Base-by-base conservation (phyloP, 2,797 vertebrate species). In the Pseudopleuronectes americanus region DNA sequence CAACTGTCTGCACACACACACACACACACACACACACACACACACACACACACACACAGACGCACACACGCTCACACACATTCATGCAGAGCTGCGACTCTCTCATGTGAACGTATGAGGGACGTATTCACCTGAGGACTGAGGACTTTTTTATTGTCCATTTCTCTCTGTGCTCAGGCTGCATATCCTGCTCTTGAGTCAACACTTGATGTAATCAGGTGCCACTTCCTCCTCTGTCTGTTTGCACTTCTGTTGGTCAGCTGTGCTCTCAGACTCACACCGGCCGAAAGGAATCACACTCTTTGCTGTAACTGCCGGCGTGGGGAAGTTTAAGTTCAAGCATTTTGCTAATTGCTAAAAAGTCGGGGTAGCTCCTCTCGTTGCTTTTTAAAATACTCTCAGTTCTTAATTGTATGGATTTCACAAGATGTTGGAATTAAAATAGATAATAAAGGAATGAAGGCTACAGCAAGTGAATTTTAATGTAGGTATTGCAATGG, bases 1-100 rank as follows among this genome's bases (percentile, higher is more conserved):
- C 91, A 94, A 94, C 93, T 93, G 93, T 90, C 89, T 93, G 76
- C 80, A 74, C 74, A 70, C 84, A 75, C 80, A 75, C 19, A 75
- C 84, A 83, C 58, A 66, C 64, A 81, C 63, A 61, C 80, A 74
- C 74, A 70, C 84, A 75, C 80, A 84, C 80, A 74, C 74, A 70
- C 84, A 75, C 80, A 84, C 52, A 57, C 76, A 43, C 53, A 64
- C 71, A 66, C 68, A 57, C 73, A 66, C n/a, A 51, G 57, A 51
- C 65, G 52, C 55, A 68, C 76, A 83, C 61, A 78, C 64, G 76
- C 45, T 72, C 17, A 75, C 84, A 83, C 57, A 66, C 65, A 81
- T 57, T 57, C 65, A 71, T 63, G 72, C 55, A 53, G 68, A 71
- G 81, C 60, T 23, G 41, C 33, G 63, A 62, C 64, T 76, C 57